These are phyloP conservation scores for Crossaster papposus DNA, from an alignment of 53 echinoderm and acorn worm species.

Conservation along the genomic window DNA sequence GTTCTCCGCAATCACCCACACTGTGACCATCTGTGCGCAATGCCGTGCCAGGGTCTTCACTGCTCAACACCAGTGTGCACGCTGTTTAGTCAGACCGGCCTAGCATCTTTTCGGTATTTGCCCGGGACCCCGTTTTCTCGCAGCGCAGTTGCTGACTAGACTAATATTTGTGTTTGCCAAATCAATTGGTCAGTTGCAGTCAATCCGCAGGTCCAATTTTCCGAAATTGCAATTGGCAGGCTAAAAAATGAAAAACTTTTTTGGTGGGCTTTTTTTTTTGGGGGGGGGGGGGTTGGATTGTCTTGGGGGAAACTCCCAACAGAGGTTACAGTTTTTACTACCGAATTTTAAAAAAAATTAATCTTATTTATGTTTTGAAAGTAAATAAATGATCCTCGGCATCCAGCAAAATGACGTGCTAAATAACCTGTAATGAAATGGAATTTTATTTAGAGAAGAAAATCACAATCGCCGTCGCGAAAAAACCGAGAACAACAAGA, in stretches of 20 bases:
- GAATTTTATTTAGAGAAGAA: too few species aligned
- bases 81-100: slow-evolving; percentile 8
- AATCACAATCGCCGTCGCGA: too few species aligned
- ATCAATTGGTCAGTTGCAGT: slow-evolving; percentile 26
- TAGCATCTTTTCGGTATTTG: slow-evolving; percentile 22
- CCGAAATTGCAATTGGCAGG: neutral
- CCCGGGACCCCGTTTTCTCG: slow-evolving; percentile 9
- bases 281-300: neutral
- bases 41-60: neutral
- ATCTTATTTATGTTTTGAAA: too few species aligned
- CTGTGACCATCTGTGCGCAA: slow-evolving; percentile 50
- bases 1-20: slow-evolving; percentile 21
- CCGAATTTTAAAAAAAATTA: too few species aligned
- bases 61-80: neutral
- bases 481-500: too few species aligned
- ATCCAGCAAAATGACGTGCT: too few species aligned
- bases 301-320: too few species aligned
- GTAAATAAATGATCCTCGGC: too few species aligned
- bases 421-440: too few species aligned
- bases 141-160: slow-evolving; percentile 35
- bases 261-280: neutral
- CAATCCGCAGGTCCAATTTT: slow-evolving; percentile 25
- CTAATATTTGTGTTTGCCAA: slow-evolving; percentile 54
- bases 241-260: slow-evolving; percentile 28
- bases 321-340: too few species aligned